These are phyloP conservation scores for Tympanoctomys barrerae DNA, from an alignment of 2,797 vertebrate species.

Conservation along the genomic window DNA sequence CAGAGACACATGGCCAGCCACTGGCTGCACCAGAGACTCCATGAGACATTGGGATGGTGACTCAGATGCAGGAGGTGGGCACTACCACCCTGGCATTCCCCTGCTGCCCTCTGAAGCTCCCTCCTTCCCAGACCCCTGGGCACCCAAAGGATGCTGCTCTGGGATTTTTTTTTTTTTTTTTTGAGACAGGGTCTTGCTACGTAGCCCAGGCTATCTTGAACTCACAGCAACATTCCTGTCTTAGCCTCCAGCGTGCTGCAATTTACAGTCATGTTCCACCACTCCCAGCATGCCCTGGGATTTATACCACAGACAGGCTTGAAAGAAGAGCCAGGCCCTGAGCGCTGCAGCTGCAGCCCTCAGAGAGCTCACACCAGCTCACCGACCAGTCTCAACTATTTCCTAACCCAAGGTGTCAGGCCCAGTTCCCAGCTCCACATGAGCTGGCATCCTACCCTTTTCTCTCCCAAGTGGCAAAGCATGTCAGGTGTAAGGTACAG, in stretches of 20 bases:
- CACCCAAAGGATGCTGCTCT: neutral
- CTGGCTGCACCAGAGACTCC: neutral
- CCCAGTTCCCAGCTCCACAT: neutral
- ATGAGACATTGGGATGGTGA: no score
- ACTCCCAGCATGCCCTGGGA: neutral
- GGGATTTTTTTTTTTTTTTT: neutral
- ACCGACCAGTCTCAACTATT: neutral
- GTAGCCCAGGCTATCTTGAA: neutral
- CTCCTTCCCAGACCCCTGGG: neutral
- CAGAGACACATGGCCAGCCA: neutral
- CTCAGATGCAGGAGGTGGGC: neutral
- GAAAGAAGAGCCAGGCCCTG: neutral
- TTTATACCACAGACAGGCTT: neutral
- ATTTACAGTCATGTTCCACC: neutral
- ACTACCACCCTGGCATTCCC: neutral
- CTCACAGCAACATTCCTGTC: neutral
- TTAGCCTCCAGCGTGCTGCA: neutral
- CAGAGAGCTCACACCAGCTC: neutral
- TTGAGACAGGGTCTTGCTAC: neutral
- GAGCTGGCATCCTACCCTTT: neutral
- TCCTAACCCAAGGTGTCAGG: neutral
- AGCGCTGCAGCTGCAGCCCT: neutral
- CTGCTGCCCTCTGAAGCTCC: neutral
- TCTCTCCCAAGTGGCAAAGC: neutral
- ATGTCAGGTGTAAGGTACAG: neutral